Base-by-base conservation (phyloP, 2,888 invertebrate genomes). In the Drosophila atripex region DNA sequence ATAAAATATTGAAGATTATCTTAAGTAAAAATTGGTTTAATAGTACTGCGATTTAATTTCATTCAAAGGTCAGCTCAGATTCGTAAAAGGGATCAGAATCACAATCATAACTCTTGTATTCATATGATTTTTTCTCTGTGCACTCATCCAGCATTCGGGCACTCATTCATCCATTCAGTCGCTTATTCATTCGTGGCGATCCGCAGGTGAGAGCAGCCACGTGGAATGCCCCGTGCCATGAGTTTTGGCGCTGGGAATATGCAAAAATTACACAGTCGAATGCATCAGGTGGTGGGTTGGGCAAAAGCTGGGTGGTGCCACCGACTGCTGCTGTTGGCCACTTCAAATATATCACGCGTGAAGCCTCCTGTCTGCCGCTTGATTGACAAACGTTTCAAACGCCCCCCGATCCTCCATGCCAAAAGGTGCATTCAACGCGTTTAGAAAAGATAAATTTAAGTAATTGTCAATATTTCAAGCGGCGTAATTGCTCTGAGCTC, bases 371-470 rank as follows among this genome's bases (percentile, higher is more conserved):
- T 72, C 73, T 61, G 65, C 63, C 72, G 73, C 61, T 76, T 80
- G 82, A 86, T 83, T 86, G 86, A 86, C 86, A 76, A 80, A 86
- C 78, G 83, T 76, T 73, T 73, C 58, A 35, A 6, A 8, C 6
- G 18, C 28, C 57, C 57, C 21, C 56, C 30, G 18, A 16, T 18
- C 8, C 3, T 14, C n/a, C 38, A 3, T 0, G 21, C 9, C n/a
- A 47, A 61, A 61, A 86, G 82, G 84, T 83, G 86, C 80, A 65
- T 75, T 60, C 76, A 74, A 35, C 56, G 82, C 85, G 82, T 78
- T 86, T 86, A 85, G 87, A 80, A 86, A 84, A 83, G 82, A 85
- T 85, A 85, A 85, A 85, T 85, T 86, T 87, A 86, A 85, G 84
- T 85, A 85, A 86, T 86, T 86, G 87, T 85, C 84, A 85, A 85